Evolutionary conservation across 1,140 invertebrate species (phyloP), one percentile per base, ranked within the genome.

Genomic region (Macrosteles quadrilineatus): DNA sequence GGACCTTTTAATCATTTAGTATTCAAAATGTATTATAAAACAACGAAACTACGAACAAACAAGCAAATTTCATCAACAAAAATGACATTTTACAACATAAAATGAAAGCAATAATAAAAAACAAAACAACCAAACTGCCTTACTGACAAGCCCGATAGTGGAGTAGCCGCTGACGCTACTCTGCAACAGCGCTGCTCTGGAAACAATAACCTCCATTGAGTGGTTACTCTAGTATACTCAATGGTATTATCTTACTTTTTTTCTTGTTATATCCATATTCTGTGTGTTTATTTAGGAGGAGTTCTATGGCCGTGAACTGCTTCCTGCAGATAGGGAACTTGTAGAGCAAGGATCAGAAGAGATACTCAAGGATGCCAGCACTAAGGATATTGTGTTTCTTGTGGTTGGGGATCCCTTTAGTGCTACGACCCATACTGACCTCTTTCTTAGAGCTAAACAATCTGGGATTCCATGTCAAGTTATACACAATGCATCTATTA

Each of bases 401-500:
- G 96, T 99, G 14, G 95, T 98, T 65, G 97, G 97, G 2, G 94
- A 96, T 82, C 93, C 94, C 1, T 88, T 95, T 76, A 90, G 92
- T 30, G 98, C 98, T 11, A 99, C 98, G 12, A 99, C 98, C 9
- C 98, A 99, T 78, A 92, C 94, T 27, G 98, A 99, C 80, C 86
- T 99, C 72, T 85, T 99, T 55, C 79, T 99, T 36, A 83, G 97
- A 78, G 72, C 97, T 32, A 89, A 88, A 78, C 86, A 97, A 77
- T 85, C 87, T 76, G 84, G 85, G 40, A 88, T 95, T 63, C 62
- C 71, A 0, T 88, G 82, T 73, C 83, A 92, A 85, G 87, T 99
- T 14, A 83, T 99, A 73, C 98, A 99, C 79, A 99, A 99, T 89
- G 95, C 98, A 6, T 99, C 97, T 1, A 99, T 99, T 74, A 87